These are phyloP conservation scores for Malurus alboscapulatus DNA, from an alignment of 2,113 vertebrate genomes.

Conservation along the genomic window DNA sequence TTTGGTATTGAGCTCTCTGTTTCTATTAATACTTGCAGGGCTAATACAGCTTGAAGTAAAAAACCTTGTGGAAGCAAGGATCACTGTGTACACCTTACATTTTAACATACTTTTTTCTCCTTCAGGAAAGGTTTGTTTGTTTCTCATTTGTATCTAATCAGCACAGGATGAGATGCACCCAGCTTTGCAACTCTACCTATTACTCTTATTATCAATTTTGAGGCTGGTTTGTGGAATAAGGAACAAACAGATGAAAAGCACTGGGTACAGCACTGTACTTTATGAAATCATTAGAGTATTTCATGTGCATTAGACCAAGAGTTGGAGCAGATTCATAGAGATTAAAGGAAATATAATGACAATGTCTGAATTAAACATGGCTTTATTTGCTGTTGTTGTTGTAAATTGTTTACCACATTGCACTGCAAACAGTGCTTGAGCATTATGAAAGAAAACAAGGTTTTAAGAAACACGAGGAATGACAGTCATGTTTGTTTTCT, in stretches of 20 bases:
- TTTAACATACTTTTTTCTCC: background rate
- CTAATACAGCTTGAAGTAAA: background rate
- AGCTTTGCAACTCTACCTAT: background rate
- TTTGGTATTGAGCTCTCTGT: background rate
- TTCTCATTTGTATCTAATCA: background rate
- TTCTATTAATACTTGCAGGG: background rate
- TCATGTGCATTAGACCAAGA: background rate
- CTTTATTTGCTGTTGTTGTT: background rate
- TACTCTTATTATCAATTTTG: background rate
- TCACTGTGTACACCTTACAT: background rate
- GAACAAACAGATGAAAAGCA: background rate
- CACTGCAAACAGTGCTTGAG: background rate
- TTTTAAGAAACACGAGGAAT: background rate
- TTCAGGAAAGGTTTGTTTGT: background rate
- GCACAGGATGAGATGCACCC: background rate
- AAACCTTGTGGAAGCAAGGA: background rate
- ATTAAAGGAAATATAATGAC: background rate
- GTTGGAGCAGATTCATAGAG: background rate
- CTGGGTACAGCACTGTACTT: background rate
- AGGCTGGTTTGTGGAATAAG: background rate
- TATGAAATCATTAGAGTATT: background rate
- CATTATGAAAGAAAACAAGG: background rate
- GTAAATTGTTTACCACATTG: background rate
- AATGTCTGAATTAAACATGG: background rate
- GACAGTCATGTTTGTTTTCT: background rate